phyloP scores from a whole-genome alignment of 2,113 vertebrate species.

The Nibea coibor region DNA sequence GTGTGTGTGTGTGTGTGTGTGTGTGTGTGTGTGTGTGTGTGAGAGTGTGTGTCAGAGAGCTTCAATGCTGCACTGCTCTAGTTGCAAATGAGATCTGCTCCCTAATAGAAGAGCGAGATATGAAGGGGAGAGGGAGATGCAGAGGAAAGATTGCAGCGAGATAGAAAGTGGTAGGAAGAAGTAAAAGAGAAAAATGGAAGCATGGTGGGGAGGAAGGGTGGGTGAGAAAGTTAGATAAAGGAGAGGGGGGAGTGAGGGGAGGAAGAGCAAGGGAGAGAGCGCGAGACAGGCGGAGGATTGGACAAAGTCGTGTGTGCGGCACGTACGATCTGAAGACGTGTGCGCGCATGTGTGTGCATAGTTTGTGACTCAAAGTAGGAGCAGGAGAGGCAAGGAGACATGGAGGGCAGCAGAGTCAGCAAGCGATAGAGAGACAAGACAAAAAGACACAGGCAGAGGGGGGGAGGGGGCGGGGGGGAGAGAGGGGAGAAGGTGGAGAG shows the following conservation, averaged over 20 bases:
- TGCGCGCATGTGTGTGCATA: constrained; percentile 18
- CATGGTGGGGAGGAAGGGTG: constrained; percentile 4
- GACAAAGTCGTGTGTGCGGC: constrained; percentile 2
- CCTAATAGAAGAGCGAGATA: constrained; percentile 35
- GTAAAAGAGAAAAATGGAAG: constrained; percentile 21
- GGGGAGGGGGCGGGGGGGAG: constrained; percentile 33
- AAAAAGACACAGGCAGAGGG: constrained; percentile 32
- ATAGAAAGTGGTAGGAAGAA: not conserved
- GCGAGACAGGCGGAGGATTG: not conserved
- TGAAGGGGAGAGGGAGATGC: constrained; percentile 18
- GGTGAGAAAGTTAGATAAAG: constrained; percentile 36
- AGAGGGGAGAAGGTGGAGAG: constrained; percentile 32
- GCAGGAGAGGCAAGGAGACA: constrained; percentile 55
- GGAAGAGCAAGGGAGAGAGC: not conserved
- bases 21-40: constrained; percentile 5
- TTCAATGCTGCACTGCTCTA: constrained; percentile 41
- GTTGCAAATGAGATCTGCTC: constrained; percentile 64
- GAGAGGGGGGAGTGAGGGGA: constrained; percentile 1
- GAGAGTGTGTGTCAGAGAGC: constrained; percentile 35
- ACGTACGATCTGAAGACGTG: constrained; percentile 13
- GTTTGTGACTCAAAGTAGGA: constrained; percentile 32
- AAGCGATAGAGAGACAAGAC: constrained; percentile 48
- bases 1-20: constrained; percentile 14
- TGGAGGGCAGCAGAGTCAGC: constrained; percentile 65
- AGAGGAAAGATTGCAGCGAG: constrained; percentile 7